These are phyloP conservation scores for Neosilurus hyrtlii DNA, from an alignment of 2,797 vertebrate genomes.

Conservation along the genomic window DNA sequence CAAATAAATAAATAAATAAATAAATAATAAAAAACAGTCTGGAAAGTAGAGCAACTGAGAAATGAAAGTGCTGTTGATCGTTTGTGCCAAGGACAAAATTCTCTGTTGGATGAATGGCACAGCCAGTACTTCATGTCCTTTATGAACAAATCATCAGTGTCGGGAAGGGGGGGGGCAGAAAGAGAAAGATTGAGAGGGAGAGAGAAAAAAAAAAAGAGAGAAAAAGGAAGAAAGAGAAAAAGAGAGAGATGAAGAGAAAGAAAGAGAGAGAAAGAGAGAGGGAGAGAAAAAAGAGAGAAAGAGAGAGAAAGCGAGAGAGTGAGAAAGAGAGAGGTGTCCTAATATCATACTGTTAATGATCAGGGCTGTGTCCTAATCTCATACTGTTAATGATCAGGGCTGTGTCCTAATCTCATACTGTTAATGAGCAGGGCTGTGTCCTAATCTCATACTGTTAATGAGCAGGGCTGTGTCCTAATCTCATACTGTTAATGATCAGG, in stretches of 20 bases:
- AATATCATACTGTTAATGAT: background rate
- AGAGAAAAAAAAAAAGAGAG: background rate
- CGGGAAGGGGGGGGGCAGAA: background rate
- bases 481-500: accelerated
- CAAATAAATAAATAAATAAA: background rate
- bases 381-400: background rate
- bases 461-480: background rate
- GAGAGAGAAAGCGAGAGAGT: too few relatives aligned
- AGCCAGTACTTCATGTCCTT: background rate
- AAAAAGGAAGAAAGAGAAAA: too few relatives aligned
- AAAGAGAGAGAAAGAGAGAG: too few relatives aligned
- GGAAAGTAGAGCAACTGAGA: background rate
- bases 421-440: background rate
- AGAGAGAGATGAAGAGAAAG: too few relatives aligned
- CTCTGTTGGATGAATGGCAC: background rate
- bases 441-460: background rate
- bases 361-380: background rate
- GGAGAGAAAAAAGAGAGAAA: too few relatives aligned
- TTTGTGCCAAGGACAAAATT: conserved; percentile 2
- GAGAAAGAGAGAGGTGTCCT: too few relatives aligned
- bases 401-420: background rate
- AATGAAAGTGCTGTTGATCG: background rate
- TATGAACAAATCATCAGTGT: background rate
- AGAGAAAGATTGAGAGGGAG: background rate
- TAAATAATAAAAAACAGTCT: background rate